These are phyloP conservation scores for Scaptodrosophila latifasciaeformis DNA, from an alignment of 2,888 invertebrate species.

Conservation along the genomic window DNA sequence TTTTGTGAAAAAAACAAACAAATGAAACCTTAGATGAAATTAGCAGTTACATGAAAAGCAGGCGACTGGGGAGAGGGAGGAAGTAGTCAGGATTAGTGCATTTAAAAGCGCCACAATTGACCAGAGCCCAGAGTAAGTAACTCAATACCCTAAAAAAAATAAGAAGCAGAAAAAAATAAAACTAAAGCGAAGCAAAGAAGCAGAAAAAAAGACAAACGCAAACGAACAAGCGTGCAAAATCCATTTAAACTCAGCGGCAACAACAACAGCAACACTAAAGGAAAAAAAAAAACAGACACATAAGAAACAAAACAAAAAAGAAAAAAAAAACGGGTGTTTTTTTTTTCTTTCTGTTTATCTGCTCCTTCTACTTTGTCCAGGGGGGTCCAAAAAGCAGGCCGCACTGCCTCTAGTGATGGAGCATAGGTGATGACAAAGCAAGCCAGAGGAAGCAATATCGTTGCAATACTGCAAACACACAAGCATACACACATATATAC, in stretches of 20 bases:
- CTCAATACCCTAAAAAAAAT: conserved; percentile 36
- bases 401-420: no score
- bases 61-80: not conserved
- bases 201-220: conserved; percentile 14
- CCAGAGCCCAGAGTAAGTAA: conserved; percentile 33
- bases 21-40: conserved; percentile 56
- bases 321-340: not conserved
- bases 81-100: conserved; percentile 36
- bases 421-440: conserved; percentile 42
- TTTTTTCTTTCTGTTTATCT: no score
- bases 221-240: conserved; percentile 49
- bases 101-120: no score
- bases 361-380: no score
- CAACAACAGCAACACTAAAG: no score
- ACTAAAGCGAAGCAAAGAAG: conserved; percentile 35
- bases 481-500: not conserved
- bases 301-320: not conserved
- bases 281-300: no score
- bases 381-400: no score
- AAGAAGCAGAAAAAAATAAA: conserved; percentile 14
- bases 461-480: conserved; percentile 31
- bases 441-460: conserved; percentile 31
- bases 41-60: no score
- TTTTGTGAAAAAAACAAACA: no score
- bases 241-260: conserved; percentile 39